phyloP scores from a whole-genome alignment of 2,888 invertebrate genomes.

The Folsomia manolachei region DNA sequence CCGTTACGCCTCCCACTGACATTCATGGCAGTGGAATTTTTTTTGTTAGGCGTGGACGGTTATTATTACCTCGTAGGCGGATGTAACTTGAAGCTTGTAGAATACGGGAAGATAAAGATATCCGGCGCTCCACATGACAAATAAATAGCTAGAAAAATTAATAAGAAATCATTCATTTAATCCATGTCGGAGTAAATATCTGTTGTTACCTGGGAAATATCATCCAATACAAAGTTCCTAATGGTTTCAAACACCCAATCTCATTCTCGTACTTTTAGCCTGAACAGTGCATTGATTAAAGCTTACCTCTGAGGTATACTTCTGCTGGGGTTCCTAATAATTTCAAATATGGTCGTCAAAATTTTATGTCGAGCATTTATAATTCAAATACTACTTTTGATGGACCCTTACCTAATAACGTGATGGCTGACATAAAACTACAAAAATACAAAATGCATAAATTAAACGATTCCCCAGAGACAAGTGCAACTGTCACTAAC shows the following conservation, averaged over 20 bases:
- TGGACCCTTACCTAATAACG: no score
- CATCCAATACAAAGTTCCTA: constrained; percentile 79
- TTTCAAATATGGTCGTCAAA: no score
- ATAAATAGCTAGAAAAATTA: no score
- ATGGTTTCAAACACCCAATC: constrained; percentile 51
- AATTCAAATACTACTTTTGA: no score
- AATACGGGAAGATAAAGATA: constrained; percentile 52
- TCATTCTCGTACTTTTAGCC: no score
- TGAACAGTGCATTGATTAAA: no score
- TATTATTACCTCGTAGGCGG: constrained; percentile 52
- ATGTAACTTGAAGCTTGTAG: constrained; percentile 51
- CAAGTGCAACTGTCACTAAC: not conserved
- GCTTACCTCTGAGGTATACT: constrained; percentile 29
- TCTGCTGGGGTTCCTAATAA: constrained; percentile 82
- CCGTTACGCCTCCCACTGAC: no score
- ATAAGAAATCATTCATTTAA: no score
- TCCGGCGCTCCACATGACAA: constrained; percentile 41
- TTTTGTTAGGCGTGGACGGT: no score
- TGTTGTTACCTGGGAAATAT: constrained; percentile 33
- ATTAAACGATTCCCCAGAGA: not conserved
- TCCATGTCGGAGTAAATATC: no score
- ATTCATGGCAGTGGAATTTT: no score
- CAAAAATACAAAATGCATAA: not conserved
- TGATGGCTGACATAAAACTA: constrained; percentile 88
- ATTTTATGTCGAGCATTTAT: no score